These are phyloP conservation scores for Melinopterus prodromus DNA, from an alignment of 2,888 invertebrate species.

Conservation along the genomic window DNA sequence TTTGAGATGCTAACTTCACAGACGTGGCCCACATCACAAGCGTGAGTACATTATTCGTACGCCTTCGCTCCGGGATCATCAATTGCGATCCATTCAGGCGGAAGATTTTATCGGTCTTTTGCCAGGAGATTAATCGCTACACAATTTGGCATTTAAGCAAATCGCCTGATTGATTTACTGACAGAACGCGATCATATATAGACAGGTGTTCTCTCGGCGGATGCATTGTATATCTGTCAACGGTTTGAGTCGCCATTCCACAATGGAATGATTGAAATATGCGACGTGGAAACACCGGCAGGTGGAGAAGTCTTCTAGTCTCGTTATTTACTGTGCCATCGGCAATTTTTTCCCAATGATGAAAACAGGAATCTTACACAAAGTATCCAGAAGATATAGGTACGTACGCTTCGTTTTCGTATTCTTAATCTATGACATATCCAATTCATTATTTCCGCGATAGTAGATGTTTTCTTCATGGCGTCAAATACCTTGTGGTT, in stretches of 20 bases:
- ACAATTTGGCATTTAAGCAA: slow-evolving; percentile 30
- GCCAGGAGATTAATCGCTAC: slow-evolving; percentile 25
- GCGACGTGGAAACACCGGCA: slow-evolving; percentile 16
- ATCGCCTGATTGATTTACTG: slow-evolving; percentile 24
- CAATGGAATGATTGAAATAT: slow-evolving; percentile 16
- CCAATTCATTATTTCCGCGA: not conserved
- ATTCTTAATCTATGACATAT: not conserved
- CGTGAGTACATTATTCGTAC: slow-evolving; percentile 10
- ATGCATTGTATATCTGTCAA: slow-evolving; percentile 20
- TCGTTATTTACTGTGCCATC: not conserved
- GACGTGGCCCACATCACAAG: slow-evolving; percentile 7
- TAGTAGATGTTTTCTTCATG: not conserved
- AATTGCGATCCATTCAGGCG: slow-evolving; percentile 15
- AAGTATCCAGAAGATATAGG: not conserved
- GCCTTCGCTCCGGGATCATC: slow-evolving; percentile 9
- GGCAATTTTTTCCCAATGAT: not conserved
- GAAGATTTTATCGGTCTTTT: slow-evolving; percentile 20
- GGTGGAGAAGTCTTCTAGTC: slow-evolving; percentile 7
- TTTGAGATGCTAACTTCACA: too few relatives aligned
- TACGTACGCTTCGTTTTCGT: not conserved
- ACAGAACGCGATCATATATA: slow-evolving; percentile 22
- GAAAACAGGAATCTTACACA: not conserved
- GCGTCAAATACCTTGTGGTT: too few relatives aligned
- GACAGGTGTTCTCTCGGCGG: slow-evolving; percentile 19
- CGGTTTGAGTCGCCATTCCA: not conserved